Base-by-base conservation (phyloP, 2,113 vertebrate genomes). In the Galeopterus variegatus region DNA sequence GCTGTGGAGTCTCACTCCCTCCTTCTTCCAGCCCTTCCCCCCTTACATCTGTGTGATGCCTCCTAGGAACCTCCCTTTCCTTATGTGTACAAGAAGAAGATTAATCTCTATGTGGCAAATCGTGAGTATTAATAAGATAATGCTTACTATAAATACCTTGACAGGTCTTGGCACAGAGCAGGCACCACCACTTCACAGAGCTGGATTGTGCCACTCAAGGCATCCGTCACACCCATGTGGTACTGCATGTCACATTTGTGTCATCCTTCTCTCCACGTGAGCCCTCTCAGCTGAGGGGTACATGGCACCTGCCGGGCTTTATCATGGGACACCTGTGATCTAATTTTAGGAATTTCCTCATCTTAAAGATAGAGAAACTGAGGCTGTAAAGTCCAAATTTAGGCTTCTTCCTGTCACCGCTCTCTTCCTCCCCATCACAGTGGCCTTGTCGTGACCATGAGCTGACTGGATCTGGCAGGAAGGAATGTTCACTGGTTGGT, bases 291-390 rank as follows among this genome's bases (percentile, higher is more conserved):
- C 24, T 36, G 50, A 7, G 41, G 69, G 64, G 52, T 52, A 15
- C 11, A 1, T 14, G 36, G 15, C 18, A 1, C 18, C 48, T 65
- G 31, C 36, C 24, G 60, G 7, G 14, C 33, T 76, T 73, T 72
- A 21, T 26, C 54, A 4, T 64, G 50, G 70, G 48, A 58, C 8
- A 72, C 41, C 2, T 23, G 60, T 33, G n/a, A 48, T 81, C 60
- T 87, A 18, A 72, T 62, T 81, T 72, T 69, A 93, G 89, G 45
- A 79, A 54, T 17, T 13, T 31, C 41, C 8, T 67, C 45, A 31
- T 82, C 86, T 96, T 88, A 79, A 79, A 83, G 72, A 54, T 13
- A 18, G 24, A 62, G 88, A 79, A 93, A 69, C 48, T 33, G n/a
- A 62, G 50, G 8, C 41, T n/a, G 17, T 62, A 41, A 76, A 81